Base-by-base conservation (phyloP, 2,888 invertebrate genomes). In the Heteromyza rotundicornis region DNA sequence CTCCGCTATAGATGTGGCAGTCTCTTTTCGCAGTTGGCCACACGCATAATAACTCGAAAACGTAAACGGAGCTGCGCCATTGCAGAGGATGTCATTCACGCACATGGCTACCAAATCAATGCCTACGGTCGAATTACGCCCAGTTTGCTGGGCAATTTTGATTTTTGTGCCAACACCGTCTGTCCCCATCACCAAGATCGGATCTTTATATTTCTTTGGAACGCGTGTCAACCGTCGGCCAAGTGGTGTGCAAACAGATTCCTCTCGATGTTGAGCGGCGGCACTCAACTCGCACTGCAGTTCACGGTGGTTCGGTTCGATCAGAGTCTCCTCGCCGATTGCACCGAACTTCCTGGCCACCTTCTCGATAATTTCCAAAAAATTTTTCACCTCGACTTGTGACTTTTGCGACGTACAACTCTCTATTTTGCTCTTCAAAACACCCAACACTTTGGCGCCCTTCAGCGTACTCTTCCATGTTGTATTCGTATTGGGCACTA, bases 91-190 rank as follows among this genome's bases (percentile, higher is more conserved):
- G 82, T 98, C 98, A 84, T 99, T 99, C 5, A 95, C 97, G 79
- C 98, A 98, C 98, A 98, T 98, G 10, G 98, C 98, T 1, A 99
- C 98, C 63, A 99, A 85, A 85, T 99, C 99, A 63, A 95, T 89
- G 35, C 98, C 98, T 64, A 98, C 90, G 0, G 92, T 91, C 65
- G 87, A 84, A 82, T 96, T 94, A 12, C 88, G 86, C 58, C 88
- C 87, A 66, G 88, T 88, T 70, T 88, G 87, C 80, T 96, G 92
- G 0, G 97, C 97, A 65, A 94, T 88, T 90, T 94, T 94, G 10
- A 99, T 87, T 82, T 99, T 99, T 0, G 98, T 98, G 56, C 98
- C 98, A 17, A 98, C 98, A n/a, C 98, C 98, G 84, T 98, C 98
- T 0, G 98, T 94, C 1, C 97, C 97, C 47, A 97, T 89, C 0